Evolutionary conservation across 2,113 vertebrate genomes (phyloP), one percentile per base, ranked within the genome.

Genomic region (Gymnobelideus leadbeateri): DNA sequence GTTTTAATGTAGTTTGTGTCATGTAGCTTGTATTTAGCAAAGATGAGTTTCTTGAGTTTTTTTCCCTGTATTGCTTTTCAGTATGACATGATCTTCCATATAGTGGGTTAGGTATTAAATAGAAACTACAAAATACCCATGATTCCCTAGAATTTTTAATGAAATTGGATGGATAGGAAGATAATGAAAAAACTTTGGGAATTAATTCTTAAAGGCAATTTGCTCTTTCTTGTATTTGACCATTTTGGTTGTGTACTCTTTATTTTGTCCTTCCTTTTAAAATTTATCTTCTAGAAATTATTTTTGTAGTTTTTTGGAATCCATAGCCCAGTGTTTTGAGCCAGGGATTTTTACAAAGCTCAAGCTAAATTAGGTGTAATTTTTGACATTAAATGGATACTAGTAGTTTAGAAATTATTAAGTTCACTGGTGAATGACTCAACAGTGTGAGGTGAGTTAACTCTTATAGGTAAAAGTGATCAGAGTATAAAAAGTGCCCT

Each of bases 361-460:
- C 97, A 97, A 97, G 91, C 96, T 98, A 94, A 98, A 97, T 98
- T 97, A 97, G 98, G 57, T 97, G 94, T 97, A 98, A 97, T 98
- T 97, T 90, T 98, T 98, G 97, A 96, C 96, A 96, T 97, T 98
- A 98, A 95, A 68, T 95, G 95, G 94, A 96, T 98, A 96, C 98
- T 98, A 97, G 96, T 96, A 96, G 92, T 97, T 98, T 98, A 96
- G 96, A 95, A 97, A 92, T 96, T 95, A 84, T 97, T 51, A 95
- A 95, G 95, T 84, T 95, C 93, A 90, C 25, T 92, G 91, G 50
- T 95, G 55, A 94, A 91, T 93, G 93, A 94, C 89, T 97, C 51
- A 95, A 53, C 53, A 97, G 23, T 92, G 8, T 50, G 93, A 94
- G 91, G 51, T 94, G 91, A 94, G 51, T 51, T 93, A 92, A 89